Evolutionary conservation across 2,113 vertebrate genomes (phyloP).

Genomic region (Hemiscyllium ocellatum): DNA sequence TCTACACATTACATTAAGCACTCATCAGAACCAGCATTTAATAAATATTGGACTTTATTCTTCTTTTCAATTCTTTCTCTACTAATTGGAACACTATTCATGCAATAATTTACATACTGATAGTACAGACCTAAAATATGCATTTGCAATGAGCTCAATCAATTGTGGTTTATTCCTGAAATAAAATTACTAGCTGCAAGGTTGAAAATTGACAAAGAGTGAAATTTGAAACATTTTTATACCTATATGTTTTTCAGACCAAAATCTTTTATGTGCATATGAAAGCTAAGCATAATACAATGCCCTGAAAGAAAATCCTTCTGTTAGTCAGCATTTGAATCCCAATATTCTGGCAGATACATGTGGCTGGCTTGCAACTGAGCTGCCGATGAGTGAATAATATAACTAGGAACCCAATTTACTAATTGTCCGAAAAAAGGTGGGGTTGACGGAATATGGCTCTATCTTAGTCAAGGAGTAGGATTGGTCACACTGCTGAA

Average conservation of each 20-base stretch:
- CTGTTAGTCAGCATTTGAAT: neutral
- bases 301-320: neutral
- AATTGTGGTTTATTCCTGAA: neutral
- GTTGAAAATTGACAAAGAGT: neutral
- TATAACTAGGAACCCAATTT: neutral
- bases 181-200: neutral
- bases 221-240: neutral
- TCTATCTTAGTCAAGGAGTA: neutral
- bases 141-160: neutral
- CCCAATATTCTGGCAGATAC: too few species aligned
- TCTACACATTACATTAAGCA: slow-evolving; percentile 26
- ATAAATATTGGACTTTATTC: neutral
- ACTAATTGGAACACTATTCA: slow-evolving; percentile 13
- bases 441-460: too few species aligned
- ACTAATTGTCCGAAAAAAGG: neutral
- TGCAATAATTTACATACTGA: neutral
- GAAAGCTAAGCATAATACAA: neutral
- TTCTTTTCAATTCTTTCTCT: neutral
- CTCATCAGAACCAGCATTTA: neutral
- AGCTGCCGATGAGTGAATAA: neutral
- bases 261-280: neutral
- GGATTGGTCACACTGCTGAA: neutral
- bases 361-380: neutral
- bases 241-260: neutral
- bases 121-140: neutral